A percentile compares a stretch with the other conserved stretches of the same genome.
Conservation (phyloP, 2,888 invertebrate species). For the Drosophila tanythrix region DNA sequence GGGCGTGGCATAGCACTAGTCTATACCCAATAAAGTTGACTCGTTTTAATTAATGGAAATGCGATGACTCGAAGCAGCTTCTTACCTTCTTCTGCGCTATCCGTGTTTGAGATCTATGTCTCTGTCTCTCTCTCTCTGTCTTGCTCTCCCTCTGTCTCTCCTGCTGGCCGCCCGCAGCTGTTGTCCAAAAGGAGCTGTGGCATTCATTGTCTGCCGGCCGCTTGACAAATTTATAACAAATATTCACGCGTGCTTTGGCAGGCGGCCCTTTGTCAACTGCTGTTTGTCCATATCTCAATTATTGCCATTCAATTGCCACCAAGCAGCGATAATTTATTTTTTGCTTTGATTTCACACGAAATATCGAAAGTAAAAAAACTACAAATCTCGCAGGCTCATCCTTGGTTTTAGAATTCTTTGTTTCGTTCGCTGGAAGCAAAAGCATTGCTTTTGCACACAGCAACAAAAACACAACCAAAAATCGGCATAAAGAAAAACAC, state of each 20-base stretch:
- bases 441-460: constrained; percentile 67
- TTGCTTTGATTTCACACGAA: constrained; percentile 65
- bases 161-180: constrained; percentile 48
- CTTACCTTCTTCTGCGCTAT: constrained; percentile 42
- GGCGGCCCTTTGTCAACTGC: constrained; percentile 63
- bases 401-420: constrained; percentile 38
- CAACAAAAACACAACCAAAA: constrained; percentile 33
- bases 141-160: constrained; percentile 4
- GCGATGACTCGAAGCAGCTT: constrained; percentile 66
- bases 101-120: constrained; percentile 56
- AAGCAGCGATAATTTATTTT: constrained; percentile 42
- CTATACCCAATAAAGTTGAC: constrained; percentile 66
- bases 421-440: constrained; percentile 66
- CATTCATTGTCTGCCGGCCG: constrained; percentile 38
- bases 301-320: constrained; percentile 74
- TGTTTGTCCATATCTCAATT: constrained; percentile 66
- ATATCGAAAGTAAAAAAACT: constrained; percentile 28
- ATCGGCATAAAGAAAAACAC: constrained; percentile 49
- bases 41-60: constrained; percentile 76
- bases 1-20: constrained; percentile 52
- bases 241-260: constrained; percentile 81
- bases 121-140: background rate
- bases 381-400: constrained; percentile 36
- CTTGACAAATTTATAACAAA: constrained; percentile 81
- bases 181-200: constrained; percentile 14